phyloP scores from a whole-genome alignment of 2,797 vertebrate genomes.

The Myiothlypis chrysogaster region DNA sequence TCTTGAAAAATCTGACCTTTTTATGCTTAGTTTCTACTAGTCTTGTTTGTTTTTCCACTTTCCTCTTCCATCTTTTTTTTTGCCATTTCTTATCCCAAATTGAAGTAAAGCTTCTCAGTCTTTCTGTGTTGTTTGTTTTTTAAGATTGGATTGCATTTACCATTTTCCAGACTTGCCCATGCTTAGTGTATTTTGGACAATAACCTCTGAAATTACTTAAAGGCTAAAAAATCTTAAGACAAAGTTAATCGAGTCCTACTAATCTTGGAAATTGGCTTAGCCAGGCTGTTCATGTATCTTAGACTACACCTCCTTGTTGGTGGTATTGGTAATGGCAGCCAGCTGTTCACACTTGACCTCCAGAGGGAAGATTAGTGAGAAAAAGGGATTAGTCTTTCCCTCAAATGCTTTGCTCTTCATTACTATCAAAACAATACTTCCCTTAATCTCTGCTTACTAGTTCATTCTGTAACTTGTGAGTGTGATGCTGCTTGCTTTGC shows the following conservation, averaged over 20 bases:
- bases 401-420: not conserved
- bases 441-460: not conserved
- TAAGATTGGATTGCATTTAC: not conserved
- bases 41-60: not conserved
- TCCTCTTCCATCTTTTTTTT: not conserved
- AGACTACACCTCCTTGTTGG: not conserved
- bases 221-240: constrained; percentile 13
- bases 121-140: not conserved
- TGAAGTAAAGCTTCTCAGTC: not conserved
- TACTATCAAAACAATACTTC: not conserved
- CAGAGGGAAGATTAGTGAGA: not conserved
- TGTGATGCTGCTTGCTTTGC: not conserved
- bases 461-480: not conserved
- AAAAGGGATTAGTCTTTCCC: not conserved
- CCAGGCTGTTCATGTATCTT: not conserved
- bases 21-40: not conserved
- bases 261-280: constrained; percentile 37
- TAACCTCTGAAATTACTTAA: constrained; percentile 29
- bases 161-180: not conserved
- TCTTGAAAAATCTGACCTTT: not conserved
- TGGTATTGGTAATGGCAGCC: constrained; percentile 40
- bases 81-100: not conserved
- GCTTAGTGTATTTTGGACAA: constrained; percentile 37
- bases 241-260: constrained; percentile 17
- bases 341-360: constrained; percentile 43